Evolutionary conservation across 2,113 vertebrate genomes (phyloP), one percentile per base, ranked within the genome.

Genomic region (Calyptomena viridis): DNA sequence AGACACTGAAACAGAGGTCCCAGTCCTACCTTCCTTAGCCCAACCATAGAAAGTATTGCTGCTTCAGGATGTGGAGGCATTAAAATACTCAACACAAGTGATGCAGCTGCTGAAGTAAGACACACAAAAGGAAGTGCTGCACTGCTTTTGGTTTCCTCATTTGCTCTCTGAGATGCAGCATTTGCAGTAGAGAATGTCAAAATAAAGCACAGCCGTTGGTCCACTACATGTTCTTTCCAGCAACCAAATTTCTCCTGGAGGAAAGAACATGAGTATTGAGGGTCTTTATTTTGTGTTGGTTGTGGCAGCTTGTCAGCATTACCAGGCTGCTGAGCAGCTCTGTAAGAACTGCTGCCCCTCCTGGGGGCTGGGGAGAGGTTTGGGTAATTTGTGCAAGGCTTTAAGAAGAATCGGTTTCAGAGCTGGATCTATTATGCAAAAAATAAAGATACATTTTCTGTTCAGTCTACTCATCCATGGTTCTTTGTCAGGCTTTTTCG

Each of bases 41-140:
- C 37, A 52, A 79, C 5, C 5, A 58, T 30, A 60, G 49, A 72
- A 86, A 78, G 8, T 1, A 2, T 14, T 68, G 33, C 35, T 4
- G 6, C 52, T 52, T 35, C 0, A 0, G 21, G 39, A 24, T 27
- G 31, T 35, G 21, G 15, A 3, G 6, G 14, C 33, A 37, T 63
- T 60, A 73, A 74, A 92, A 74, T 53, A 40, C 12, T 49, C 44
- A 64, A 3, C 0, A 1, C 49, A 67, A 86, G 30, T 27, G 52
- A 39, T 77, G 52, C 30, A 81, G 17, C 31, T 84, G 58, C n/a
- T 63, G 39, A 80, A 87, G 28, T 37, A 71, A 78, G 90, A 78
- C 14, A 44, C 1, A 0, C 14, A 9, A 40, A 52, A 33, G n/a
- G 30, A 62, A 0, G 4, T 39, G 24, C 18, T 3, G 1, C 7